Base-by-base conservation (phyloP, 2,113 vertebrate species). In the Silurus glanis region DNA sequence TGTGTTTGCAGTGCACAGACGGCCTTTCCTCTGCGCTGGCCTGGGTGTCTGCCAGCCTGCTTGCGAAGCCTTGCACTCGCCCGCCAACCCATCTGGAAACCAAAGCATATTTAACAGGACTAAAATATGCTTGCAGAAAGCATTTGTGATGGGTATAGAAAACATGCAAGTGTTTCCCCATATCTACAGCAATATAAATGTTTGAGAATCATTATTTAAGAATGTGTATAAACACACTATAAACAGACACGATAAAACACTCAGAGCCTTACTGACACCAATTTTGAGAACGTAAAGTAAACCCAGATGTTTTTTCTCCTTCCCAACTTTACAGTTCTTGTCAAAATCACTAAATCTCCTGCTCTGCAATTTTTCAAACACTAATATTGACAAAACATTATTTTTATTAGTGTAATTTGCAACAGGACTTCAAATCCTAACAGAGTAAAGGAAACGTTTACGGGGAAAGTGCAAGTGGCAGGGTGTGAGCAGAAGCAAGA, bases 31-130 rank as follows among this genome's bases (percentile, higher is more conserved):
- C 87, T 75, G 87, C 78, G 61, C 85, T 82, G 21, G 66, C 69
- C 85, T 89, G 88, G 88, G 85, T 62, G 83, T 84, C 83, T 80
- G 88, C 84, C 90, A 88, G 85, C 72, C 88, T 67, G 74, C 80
- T 58, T 72, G 85, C 75, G 85, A 85, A 88, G 72, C 79, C 23
- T 84, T 85, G 82, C 84, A 21, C 85, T 89, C 37, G 71, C 69
- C 71, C 83, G 53, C 85, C 81, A 85, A 80, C 82, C 89, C 87
- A 83, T 87, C 84, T 83, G 76, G 80, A 85, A 90, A 81, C 74
- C 86, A 83, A 90, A 86, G 87, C 83, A 80, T 85, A 87, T 89
- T 89, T 86, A 87, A 90, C 83, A 87, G 86, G 83, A 91, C 89
- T 64, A 74, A 90, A 90, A 90, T 89, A 89, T 87, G 89, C 21